These are phyloP conservation scores for Syngnathus rostellatus DNA, from an alignment of 2,797 vertebrate species.

Conservation along the genomic window DNA sequence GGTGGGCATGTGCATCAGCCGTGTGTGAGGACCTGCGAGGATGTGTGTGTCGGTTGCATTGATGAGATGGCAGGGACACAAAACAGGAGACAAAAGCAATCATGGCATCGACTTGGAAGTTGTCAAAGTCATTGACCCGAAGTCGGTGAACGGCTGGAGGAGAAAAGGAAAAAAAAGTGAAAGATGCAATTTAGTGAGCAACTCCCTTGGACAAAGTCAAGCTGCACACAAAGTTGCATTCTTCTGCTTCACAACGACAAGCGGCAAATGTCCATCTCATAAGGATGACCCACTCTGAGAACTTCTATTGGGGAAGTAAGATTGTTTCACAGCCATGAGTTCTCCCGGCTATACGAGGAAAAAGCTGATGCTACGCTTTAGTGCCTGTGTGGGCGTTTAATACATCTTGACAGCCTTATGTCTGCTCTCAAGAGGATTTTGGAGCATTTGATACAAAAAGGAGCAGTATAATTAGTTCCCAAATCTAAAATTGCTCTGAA, in stretches of 20 bases:
- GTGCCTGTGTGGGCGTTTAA: background rate
- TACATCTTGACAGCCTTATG: constrained; percentile 5
- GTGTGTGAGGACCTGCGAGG: constrained; percentile 8
- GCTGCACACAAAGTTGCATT: constrained; percentile 7
- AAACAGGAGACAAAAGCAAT: constrained; percentile 22
- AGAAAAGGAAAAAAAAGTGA: constrained; percentile 16
- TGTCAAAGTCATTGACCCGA: constrained; percentile 21
- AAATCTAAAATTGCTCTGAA: background rate
- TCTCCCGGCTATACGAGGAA: background rate
- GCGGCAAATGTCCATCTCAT: background rate
- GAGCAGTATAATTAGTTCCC: background rate
- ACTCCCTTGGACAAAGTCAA: background rate
- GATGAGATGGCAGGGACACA: constrained; percentile 28
- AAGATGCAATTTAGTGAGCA: constrained; percentile 10
- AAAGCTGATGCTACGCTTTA: constrained; percentile 1
- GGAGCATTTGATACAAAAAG: background rate
- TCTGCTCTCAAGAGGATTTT: constrained; percentile 3
- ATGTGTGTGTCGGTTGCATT: constrained; percentile 7
- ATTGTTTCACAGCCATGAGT: background rate
- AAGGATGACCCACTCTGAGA: background rate
- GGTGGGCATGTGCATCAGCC: constrained; percentile 1
- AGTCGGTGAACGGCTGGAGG: constrained; percentile 9
- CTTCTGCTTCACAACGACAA: constrained; percentile 1
- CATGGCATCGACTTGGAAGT: background rate
- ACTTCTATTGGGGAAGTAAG: background rate